These are phyloP conservation scores for Bos javanicus DNA, from an alignment of 2,113 vertebrate species.

Conservation along the genomic window DNA sequence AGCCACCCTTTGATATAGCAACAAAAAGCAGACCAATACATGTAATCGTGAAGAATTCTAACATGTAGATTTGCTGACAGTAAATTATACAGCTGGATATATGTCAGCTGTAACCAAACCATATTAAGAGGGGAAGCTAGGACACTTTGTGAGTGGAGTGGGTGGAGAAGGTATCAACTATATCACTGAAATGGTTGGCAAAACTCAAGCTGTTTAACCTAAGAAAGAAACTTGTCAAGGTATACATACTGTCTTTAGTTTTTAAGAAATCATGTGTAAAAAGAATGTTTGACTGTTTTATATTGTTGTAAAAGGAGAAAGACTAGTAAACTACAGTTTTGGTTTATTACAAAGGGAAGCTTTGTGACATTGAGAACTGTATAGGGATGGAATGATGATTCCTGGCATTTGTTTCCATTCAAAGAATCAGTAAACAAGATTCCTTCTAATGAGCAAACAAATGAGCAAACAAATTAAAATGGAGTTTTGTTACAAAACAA, in stretches of 20 bases:
- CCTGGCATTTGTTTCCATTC: neutral
- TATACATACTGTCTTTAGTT: neutral
- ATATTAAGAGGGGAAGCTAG: neutral
- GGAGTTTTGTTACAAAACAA: neutral
- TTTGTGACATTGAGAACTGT: neutral
- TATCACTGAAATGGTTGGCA: neutral
- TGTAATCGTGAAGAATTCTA: neutral
- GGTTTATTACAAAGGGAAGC: neutral
- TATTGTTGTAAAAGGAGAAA: neutral
- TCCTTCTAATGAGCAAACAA: neutral
- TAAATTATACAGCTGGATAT: neutral
- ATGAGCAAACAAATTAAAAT: neutral
- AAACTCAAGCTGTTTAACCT: neutral
- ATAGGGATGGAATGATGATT: neutral
- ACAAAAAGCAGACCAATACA: too few species aligned
- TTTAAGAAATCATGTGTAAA: neutral
- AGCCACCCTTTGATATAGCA: neutral
- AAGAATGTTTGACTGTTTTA: neutral
- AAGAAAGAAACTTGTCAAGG: neutral
- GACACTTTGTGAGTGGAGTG: neutral
- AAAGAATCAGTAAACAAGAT: neutral
- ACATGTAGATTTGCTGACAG: neutral
- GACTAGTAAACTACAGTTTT: neutral
- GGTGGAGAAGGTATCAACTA: accelerated
- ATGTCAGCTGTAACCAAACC: neutral